These are phyloP conservation scores for Semnornis frantzii DNA, from an alignment of 2,113 vertebrate species.

Conservation along the genomic window DNA sequence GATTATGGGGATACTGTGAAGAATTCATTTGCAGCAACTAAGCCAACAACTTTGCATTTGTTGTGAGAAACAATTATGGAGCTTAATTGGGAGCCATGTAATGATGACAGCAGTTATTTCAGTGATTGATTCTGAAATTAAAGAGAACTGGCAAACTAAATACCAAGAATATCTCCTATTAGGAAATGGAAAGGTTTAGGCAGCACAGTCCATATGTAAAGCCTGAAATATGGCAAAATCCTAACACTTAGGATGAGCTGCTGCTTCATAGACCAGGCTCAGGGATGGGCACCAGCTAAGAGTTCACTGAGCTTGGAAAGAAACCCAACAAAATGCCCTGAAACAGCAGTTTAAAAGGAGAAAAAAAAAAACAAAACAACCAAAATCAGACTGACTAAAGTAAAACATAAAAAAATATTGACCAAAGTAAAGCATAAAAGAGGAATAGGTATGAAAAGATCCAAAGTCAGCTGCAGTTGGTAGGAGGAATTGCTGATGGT, in stretches of 20 bases:
- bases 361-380: neutral
- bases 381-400: neutral
- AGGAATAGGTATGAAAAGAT: neutral
- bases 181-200: neutral
- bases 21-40: constrained; percentile 74
- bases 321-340: neutral
- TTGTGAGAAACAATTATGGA: constrained; percentile 80
- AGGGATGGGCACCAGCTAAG: neutral
- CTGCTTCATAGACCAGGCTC: neutral
- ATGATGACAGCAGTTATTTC: constrained; percentile 80
- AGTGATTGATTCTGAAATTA: constrained; percentile 78
- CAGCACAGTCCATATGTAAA: neutral
- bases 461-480: neutral
- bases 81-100: constrained; percentile 78
- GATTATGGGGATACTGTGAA: constrained; percentile 70
- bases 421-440: neutral
- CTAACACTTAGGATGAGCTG: neutral
- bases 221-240: neutral
- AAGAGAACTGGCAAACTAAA: constrained; percentile 69
- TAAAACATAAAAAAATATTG: neutral
- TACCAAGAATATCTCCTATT: constrained; percentile 16
- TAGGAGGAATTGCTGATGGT: neutral
- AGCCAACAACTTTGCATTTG: constrained; percentile 73
- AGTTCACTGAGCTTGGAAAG: neutral
- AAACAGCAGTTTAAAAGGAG: neutral